These are phyloP conservation scores for Heliocidaris tuberculata DNA, from an alignment of 35 echinoderm and acorn worm species.

Conservation along the genomic window DNA sequence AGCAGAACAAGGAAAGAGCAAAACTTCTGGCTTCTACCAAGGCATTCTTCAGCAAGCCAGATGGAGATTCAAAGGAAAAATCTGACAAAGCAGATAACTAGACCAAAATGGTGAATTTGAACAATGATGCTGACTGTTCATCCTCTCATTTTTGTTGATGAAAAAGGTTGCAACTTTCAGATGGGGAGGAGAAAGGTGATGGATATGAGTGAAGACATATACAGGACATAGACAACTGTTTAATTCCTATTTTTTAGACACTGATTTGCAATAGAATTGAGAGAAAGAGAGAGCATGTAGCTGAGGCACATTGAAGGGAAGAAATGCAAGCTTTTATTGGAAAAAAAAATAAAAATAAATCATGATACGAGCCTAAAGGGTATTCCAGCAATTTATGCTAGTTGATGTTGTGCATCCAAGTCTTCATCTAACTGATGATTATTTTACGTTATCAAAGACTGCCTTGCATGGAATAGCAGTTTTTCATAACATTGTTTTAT, in stretches of 20 bases:
- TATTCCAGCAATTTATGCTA: background rate
- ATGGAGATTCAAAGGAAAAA: constrained; percentile 47
- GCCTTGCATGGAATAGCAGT: background rate
- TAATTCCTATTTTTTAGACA: background rate
- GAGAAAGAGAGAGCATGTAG: background rate
- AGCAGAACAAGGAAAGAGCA: constrained; percentile 65
- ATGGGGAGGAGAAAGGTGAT: background rate
- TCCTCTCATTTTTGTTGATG: background rate
- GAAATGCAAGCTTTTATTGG: background rate
- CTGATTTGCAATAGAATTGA: background rate
- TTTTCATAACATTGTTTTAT: background rate
- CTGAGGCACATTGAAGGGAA: background rate
- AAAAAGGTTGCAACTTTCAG: background rate
- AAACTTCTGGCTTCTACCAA: constrained; percentile 74
- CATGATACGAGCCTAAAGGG: no score
- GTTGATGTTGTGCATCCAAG: background rate
- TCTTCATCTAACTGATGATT: background rate
- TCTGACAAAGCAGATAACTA: constrained; percentile 31
- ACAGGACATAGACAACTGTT: background rate
- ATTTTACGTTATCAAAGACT: background rate
- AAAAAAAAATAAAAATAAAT: no score
- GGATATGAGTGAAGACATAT: background rate
- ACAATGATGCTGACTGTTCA: background rate
- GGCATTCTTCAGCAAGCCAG: constrained; percentile 60
- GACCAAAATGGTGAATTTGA: background rate